These are phyloP conservation scores for Diachrysia chrysitis DNA, from an alignment of 2,888 invertebrate species.

Conservation along the genomic window DNA sequence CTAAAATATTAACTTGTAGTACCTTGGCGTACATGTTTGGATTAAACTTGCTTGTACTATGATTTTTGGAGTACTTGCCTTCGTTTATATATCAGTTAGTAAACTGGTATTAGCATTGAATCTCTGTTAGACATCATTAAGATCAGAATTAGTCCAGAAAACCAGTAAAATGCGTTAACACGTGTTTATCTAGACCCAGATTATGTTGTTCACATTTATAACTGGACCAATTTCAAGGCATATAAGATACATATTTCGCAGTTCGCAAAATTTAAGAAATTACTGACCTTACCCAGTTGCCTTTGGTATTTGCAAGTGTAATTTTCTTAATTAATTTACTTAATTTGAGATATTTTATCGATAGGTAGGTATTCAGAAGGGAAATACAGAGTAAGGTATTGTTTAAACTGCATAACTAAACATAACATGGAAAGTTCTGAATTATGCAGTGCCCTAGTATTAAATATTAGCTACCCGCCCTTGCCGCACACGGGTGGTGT, in stretches of 20 bases:
- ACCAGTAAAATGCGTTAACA: constrained; percentile 43
- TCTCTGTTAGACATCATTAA: constrained; percentile 57
- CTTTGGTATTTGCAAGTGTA: not conserved
- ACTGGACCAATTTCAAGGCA: constrained; percentile 16
- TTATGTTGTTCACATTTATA: constrained; percentile 41
- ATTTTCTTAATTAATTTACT: not conserved
- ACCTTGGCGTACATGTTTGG: constrained; percentile 86
- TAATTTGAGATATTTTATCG: not conserved
- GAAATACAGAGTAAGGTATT: not conserved
- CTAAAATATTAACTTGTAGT: constrained; percentile 49
- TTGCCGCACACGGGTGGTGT: too few relatives aligned
- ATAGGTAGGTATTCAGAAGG: not conserved
- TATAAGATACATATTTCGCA: constrained; percentile 12
- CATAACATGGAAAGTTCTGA: too few relatives aligned
- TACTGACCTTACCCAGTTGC: not conserved
- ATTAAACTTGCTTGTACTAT: constrained; percentile 73
- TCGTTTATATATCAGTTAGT: constrained; percentile 80
- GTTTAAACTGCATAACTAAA: not conserved
- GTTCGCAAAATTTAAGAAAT: constrained; percentile 14
- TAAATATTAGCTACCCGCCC: too few relatives aligned
- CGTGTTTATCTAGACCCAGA: constrained; percentile 24
- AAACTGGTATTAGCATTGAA: constrained; percentile 76
- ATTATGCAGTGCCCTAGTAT: too few relatives aligned
- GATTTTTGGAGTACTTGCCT: constrained; percentile 75
- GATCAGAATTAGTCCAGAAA: constrained; percentile 41